These are phyloP conservation scores for Nymphalis polychloros DNA, from an alignment of 2,888 invertebrate species.

Conservation along the genomic window DNA sequence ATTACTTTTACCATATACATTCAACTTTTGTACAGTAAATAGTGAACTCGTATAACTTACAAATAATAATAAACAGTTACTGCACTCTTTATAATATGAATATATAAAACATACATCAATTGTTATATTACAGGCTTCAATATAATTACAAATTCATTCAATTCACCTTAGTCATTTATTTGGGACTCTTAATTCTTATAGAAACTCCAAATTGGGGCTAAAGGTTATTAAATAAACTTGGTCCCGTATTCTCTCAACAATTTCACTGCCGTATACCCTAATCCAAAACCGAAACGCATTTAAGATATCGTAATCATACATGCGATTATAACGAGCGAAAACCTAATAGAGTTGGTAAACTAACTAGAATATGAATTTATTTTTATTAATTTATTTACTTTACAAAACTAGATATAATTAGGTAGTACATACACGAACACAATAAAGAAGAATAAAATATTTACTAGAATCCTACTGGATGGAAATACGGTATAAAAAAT, in stretches of 20 bases:
- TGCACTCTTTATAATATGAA: neutral
- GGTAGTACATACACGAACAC: no score
- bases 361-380: no score
- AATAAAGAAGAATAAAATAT: no score
- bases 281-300: no score
- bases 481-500: no score
- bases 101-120: neutral
- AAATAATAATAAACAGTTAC: slow-evolving; percentile 8
- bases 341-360: no score
- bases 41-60: neutral
- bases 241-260: slow-evolving; percentile 22
- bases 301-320: no score
- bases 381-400: no score
- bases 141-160: neutral
- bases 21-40: slow-evolving; percentile 1
- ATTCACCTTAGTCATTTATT: neutral
- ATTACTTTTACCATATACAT: slow-evolving; percentile 10
- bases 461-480: no score
- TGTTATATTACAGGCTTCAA: neutral
- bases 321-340: no score
- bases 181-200: slow-evolving; percentile 4
- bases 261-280: no score
- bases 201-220: slow-evolving; percentile 3
- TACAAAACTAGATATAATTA: no score
- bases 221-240: slow-evolving; percentile 21